Evolutionary conservation across 2,888 invertebrate species (phyloP).

Genomic region (Dichetophora obliterata): DNA sequence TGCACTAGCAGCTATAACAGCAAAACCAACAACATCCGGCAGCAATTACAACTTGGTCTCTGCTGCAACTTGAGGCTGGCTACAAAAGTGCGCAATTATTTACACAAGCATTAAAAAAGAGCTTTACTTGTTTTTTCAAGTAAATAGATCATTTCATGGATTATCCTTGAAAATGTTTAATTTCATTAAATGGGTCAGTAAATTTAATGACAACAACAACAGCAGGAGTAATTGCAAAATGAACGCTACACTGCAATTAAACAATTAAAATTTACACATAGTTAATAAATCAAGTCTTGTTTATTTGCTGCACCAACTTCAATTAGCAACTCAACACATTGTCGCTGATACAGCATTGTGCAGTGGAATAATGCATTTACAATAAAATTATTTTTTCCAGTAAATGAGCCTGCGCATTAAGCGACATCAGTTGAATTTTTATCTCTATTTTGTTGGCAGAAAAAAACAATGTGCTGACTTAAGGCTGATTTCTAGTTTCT

Average conservation of each 20-base stretch:
- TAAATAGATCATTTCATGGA: slow-evolving; percentile 17
- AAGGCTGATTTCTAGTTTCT: too few species aligned
- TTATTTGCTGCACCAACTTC: too few species aligned
- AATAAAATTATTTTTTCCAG: too few species aligned
- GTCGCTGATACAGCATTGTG: too few species aligned
- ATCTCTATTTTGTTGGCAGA: too few species aligned
- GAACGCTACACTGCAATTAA: background rate
- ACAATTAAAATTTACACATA: slow-evolving; percentile 47
- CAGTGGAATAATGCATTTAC: too few species aligned
- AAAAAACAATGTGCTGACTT: too few species aligned
- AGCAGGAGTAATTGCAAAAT: background rate
- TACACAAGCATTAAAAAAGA: slow-evolving; percentile 8
- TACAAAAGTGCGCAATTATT: background rate
- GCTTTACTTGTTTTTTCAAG: background rate
- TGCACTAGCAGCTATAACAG: background rate
- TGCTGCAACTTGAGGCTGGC: slow-evolving; percentile 7
- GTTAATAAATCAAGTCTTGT: background rate
- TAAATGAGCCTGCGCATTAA: too few species aligned
- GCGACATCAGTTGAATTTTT: too few species aligned
- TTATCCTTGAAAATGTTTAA: slow-evolving; percentile 29
- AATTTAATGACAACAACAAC: background rate
- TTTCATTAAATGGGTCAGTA: slow-evolving; percentile 25
- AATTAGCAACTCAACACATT: too few species aligned
- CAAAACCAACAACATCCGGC: background rate
- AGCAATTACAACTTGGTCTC: background rate